Conservation (phyloP, 92 coral and sea anemone genomes). For the Bergia puertoricense region DNA sequence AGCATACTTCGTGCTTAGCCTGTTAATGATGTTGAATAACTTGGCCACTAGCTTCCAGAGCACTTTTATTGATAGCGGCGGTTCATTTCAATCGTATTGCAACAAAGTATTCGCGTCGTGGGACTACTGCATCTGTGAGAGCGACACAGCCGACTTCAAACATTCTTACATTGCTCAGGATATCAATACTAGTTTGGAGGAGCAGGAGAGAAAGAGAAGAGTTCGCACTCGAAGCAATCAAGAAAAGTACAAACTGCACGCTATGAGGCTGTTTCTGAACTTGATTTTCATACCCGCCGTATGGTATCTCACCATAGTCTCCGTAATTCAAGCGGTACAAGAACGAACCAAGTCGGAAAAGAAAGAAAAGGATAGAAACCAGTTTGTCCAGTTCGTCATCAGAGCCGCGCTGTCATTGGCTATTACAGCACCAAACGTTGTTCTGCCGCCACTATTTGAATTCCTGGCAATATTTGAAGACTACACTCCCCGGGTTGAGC, state of each 20-base stretch:
- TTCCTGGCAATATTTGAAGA: conserved; percentile 91
- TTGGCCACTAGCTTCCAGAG: conserved; percentile 78
- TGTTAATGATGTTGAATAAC: conserved; percentile 77
- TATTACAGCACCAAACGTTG: conserved; percentile 83
- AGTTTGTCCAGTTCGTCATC: conserved; percentile 41
- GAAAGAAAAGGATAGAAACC: conserved; percentile 47
- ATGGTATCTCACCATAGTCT: conserved; percentile 75
- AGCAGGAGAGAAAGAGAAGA: conserved; percentile 70
- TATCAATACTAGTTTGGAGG: conserved; percentile 64
- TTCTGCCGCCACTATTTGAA: conserved; percentile 89
- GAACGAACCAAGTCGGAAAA: conserved; percentile 44
- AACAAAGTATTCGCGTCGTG: conserved; percentile 92
- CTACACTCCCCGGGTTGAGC: conserved; percentile 88
- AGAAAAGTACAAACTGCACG: conserved; percentile 65
- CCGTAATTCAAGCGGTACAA: conserved; percentile 65
- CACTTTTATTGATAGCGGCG: conserved; percentile 94
- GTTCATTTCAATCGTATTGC: conserved; percentile 83
- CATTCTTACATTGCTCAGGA: conserved; percentile 80
- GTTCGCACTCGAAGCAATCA: conserved; percentile 65
- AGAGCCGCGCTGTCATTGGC: conserved; percentile 71
- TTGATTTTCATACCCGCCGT: conserved; percentile 79
- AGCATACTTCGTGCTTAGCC: conserved; percentile 74
- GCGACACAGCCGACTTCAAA: conserved; percentile 74
- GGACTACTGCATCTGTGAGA: conserved; percentile 92
- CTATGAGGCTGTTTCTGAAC: conserved; percentile 63